Percentiles rank a stretch among this genome's conserved stretches.
Evolutionary conservation across 1,140 invertebrate species (phyloP).

Genomic region (Zaprionus nigranus): DNA sequence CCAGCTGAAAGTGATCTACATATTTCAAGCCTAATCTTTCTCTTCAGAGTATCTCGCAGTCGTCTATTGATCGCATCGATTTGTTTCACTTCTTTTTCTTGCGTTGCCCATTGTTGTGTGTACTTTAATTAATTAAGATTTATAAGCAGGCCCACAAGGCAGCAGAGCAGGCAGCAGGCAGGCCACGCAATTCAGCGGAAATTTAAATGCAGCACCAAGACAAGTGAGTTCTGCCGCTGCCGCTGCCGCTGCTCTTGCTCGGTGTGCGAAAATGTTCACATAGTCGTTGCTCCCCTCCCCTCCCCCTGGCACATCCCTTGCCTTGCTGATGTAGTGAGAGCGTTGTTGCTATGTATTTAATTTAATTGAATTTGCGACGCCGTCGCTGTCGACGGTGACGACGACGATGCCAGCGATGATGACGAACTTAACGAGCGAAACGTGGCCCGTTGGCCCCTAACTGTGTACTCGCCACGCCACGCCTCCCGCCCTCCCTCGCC

Average conservation of each 20-base stretch:
- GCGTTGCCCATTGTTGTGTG: conserved; percentile 63
- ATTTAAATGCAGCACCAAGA: conserved; percentile 73
- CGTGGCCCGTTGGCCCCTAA: conserved; percentile 44
- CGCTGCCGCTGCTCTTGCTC: conserved; percentile 15
- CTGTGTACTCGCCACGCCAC: not conserved
- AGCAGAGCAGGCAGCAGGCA: conserved; percentile 33
- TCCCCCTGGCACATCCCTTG: not conserved
- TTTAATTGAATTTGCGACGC: conserved; percentile 80
- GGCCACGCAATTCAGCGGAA: conserved; percentile 69
- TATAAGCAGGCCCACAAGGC: conserved; percentile 60
- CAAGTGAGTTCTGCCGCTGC: conserved; percentile 35
- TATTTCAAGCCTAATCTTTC: not conserved
- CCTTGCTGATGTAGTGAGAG: not conserved
- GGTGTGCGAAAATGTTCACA: conserved; percentile 69
- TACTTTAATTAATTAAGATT: conserved; percentile 83
- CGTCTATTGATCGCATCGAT: not conserved
- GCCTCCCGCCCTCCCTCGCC: not conserved
- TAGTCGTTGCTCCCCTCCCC: conserved; percentile 28
- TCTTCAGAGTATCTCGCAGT: not conserved
- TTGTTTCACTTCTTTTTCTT: conserved; percentile 10
- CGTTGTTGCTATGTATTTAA: conserved; percentile 75
- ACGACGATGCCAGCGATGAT: conserved; percentile 39
- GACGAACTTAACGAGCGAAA: conserved; percentile 71
- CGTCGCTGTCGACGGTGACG: conserved; percentile 53
- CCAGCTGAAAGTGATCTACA: not conserved